phyloP scores from a whole-genome alignment of 2,888 invertebrate genomes.

The Agrilus mali region DNA sequence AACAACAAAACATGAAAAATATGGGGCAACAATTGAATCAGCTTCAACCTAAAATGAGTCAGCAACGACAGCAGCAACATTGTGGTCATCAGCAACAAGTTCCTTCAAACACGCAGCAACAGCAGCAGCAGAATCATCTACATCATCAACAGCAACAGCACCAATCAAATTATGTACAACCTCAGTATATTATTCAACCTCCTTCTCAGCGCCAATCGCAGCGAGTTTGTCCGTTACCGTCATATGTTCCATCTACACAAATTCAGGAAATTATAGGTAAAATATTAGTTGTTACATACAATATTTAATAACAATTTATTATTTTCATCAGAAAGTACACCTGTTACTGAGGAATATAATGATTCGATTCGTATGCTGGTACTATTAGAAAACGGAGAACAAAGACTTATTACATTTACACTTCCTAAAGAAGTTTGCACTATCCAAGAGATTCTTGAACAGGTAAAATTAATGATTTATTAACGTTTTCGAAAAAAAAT shows the following conservation, averaged over 20 bases:
- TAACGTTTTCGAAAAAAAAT: constrained; percentile 3
- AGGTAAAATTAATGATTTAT: constrained; percentile 37
- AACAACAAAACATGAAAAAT: constrained; percentile 27
- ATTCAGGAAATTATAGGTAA: constrained; percentile 30
- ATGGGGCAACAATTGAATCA: constrained; percentile 44
- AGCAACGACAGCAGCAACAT: constrained; percentile 25
- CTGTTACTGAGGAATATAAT: constrained; percentile 40
- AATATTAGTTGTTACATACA: constrained; percentile 1
- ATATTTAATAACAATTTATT: too few relatives aligned
- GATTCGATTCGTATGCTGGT: constrained; percentile 71
- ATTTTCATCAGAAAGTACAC: constrained; percentile 24
- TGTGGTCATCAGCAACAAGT: too few relatives aligned
- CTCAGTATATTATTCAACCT: constrained; percentile 15
- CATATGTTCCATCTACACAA: constrained; percentile 26
- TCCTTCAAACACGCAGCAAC: constrained; percentile 36
- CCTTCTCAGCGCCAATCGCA: constrained; percentile 14
- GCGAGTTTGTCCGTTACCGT: constrained; percentile 22
- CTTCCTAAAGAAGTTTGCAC: constrained; percentile 72
- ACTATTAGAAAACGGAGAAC: constrained; percentile 63
- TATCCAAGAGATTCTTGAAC: constrained; percentile 68
- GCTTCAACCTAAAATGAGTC: constrained; percentile 40
- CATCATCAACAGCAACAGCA: constrained; percentile 20
- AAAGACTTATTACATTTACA: constrained; percentile 70
- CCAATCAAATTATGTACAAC: constrained; percentile 14
- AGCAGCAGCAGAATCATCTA: constrained; percentile 30